These are phyloP conservation scores for Acromyrmex echinatior DNA, from an alignment of 1,140 invertebrate genomes.

Conservation along the genomic window DNA sequence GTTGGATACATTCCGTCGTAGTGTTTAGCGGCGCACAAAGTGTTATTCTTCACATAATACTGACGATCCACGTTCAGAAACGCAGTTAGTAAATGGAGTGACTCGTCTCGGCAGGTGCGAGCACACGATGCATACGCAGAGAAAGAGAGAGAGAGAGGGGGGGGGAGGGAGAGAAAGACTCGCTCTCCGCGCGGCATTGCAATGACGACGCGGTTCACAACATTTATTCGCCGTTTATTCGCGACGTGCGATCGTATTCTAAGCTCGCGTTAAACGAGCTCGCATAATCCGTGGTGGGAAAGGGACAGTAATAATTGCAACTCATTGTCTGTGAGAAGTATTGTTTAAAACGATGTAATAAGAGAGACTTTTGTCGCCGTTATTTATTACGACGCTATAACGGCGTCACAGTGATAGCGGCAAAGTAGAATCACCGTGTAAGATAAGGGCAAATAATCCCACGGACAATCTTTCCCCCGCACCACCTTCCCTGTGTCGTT, in stretches of 20 bases:
- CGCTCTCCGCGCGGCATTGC: not conserved
- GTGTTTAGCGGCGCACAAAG: not conserved
- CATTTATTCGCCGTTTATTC: slow-evolving; percentile 67
- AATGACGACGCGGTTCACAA: slow-evolving; percentile 30
- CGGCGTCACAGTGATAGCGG: slow-evolving; percentile 59
- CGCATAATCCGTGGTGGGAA: slow-evolving; percentile 68
- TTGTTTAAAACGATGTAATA: slow-evolving; percentile 66
- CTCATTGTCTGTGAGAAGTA: slow-evolving; percentile 71
- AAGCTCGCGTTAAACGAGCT: slow-evolving; percentile 67
- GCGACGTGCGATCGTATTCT: slow-evolving; percentile 70
- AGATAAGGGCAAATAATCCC: slow-evolving; percentile 70
- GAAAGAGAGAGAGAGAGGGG: not conserved
- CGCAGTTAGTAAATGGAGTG: slow-evolving; percentile 63
- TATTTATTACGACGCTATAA: slow-evolving; percentile 70
- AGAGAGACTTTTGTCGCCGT: slow-evolving; percentile 70
- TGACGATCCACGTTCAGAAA: slow-evolving; percentile 51
- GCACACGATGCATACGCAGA: slow-evolving; percentile 12
- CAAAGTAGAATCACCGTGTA: slow-evolving; percentile 48
- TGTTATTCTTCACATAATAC: slow-evolving; percentile 37
- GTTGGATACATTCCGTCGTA: not conserved
- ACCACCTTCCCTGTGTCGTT: not conserved
- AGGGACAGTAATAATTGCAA: slow-evolving; percentile 69
- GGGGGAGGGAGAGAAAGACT: not conserved
- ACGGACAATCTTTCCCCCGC: slow-evolving; percentile 37
- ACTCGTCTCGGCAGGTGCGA: slow-evolving; percentile 63